phyloP scores from a whole-genome alignment of 2,888 invertebrate species.

The Pinctada fucata region DNA sequence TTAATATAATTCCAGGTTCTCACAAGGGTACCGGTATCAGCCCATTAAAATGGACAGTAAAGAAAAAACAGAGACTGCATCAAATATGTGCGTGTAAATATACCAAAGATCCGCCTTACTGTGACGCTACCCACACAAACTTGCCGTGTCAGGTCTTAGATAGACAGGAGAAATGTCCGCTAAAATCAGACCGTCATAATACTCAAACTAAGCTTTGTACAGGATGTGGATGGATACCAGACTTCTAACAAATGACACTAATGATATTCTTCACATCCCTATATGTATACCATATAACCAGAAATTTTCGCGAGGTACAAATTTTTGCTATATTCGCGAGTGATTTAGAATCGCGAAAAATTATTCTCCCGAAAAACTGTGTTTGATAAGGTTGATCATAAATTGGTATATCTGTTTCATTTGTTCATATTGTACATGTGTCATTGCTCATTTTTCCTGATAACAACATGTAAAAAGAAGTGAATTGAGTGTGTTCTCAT shows the following conservation, averaged over 20 bases:
- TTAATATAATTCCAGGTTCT: slow-evolving; percentile 54
- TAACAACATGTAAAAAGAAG: too few relatives aligned
- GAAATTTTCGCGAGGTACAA: too few relatives aligned
- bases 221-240: slow-evolving; percentile 71
- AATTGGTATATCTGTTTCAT: too few relatives aligned
- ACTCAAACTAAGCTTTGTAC: slow-evolving; percentile 63
- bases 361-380: too few relatives aligned
- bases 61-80: slow-evolving; percentile 56
- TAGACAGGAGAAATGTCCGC: slow-evolving; percentile 53
- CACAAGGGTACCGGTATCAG: slow-evolving; percentile 68
- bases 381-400: too few relatives aligned
- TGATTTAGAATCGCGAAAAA: too few relatives aligned
- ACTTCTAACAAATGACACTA: slow-evolving; percentile 54
- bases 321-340: too few relatives aligned
- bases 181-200: slow-evolving; percentile 39
- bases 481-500: too few relatives aligned
- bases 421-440: too few relatives aligned
- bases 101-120: slow-evolving; percentile 67
- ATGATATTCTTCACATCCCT: not conserved
- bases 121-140: slow-evolving; percentile 69
- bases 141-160: slow-evolving; percentile 61
- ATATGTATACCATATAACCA: too few relatives aligned
- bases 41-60: slow-evolving; percentile 68
- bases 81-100: slow-evolving; percentile 71
- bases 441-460: too few relatives aligned